These are phyloP conservation scores for Malurus leucopterus DNA, from an alignment of 2,797 vertebrate species.

Conservation along the genomic window DNA sequence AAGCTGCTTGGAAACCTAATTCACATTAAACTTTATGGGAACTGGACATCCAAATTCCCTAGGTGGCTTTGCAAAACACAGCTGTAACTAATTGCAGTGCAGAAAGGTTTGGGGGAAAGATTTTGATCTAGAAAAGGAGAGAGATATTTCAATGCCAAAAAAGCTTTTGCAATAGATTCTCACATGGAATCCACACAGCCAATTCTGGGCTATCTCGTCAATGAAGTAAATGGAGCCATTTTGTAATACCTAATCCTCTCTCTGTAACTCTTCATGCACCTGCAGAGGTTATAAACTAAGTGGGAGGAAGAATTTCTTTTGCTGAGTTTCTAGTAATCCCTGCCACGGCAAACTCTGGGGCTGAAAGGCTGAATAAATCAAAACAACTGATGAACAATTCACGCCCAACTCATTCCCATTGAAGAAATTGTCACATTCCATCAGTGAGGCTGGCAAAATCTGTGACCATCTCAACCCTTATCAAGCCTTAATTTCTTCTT, in stretches of 20 bases:
- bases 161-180: slow-evolving; percentile 53
- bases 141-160: slow-evolving; percentile 36
- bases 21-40: slow-evolving; percentile 56
- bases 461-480: slow-evolving; percentile 53
- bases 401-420: slow-evolving; percentile 37
- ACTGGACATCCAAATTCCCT: slow-evolving; percentile 56
- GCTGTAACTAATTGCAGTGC: slow-evolving; percentile 46
- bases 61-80: slow-evolving; percentile 56
- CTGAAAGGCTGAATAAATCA: slow-evolving; percentile 48
- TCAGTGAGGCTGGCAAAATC: slow-evolving; percentile 46
- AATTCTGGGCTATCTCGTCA: slow-evolving; percentile 25
- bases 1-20: slow-evolving; percentile 44
- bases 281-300: slow-evolving; percentile 37
- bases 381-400: slow-evolving; percentile 46
- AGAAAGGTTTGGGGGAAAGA: slow-evolving; percentile 52
- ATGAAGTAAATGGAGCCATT: slow-evolving; percentile 28
- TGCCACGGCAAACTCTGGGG: background rate
- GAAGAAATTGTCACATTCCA: slow-evolving; percentile 57
- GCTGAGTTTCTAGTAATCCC: slow-evolving; percentile 43
- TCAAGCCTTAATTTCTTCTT: slow-evolving; percentile 57
- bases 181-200: background rate
- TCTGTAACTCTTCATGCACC: slow-evolving; percentile 32
- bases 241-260: slow-evolving; percentile 39
- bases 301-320: slow-evolving; percentile 17
- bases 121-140: slow-evolving; percentile 52